These are phyloP conservation scores for Aegithalos caudatus DNA, from an alignment of 2,113 vertebrate species.

Conservation along the genomic window DNA sequence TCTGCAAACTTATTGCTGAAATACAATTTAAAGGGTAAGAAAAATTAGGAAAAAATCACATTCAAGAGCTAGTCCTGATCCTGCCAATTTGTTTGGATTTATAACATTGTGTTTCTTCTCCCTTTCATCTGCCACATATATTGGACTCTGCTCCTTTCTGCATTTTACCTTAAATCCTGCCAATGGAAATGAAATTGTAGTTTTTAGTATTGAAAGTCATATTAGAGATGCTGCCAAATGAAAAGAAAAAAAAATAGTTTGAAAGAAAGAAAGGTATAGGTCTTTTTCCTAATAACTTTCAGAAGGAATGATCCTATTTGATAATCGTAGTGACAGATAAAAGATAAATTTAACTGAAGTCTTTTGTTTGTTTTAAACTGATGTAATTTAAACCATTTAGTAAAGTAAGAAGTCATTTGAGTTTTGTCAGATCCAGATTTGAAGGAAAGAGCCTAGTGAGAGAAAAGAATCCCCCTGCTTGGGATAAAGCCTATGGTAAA, in stretches of 20 bases:
- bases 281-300: background rate
- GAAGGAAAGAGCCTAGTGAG: slow-evolving; percentile 31
- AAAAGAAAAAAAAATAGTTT: background rate
- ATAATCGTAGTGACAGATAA: background rate
- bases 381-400: background rate
- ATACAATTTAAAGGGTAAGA: background rate
- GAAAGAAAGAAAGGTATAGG: background rate
- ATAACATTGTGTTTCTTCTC: background rate
- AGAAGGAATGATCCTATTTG: background rate
- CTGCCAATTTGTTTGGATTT: background rate
- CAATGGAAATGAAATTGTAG: background rate
- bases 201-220: background rate
- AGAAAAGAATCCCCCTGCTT: slow-evolving; percentile 18
- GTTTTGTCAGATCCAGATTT: slow-evolving; percentile 41
- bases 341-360: background rate
- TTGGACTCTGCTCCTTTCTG: background rate
- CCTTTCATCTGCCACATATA: background rate
- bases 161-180: background rate
- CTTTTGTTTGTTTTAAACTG: background rate
- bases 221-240: background rate
- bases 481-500: slow-evolving; percentile 50
- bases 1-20: background rate
- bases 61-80: background rate
- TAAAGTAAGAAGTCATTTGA: background rate
- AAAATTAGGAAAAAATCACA: background rate